phyloP scores from a whole-genome alignment of 2,888 invertebrate species.

The Chloroclysta siterata region DNA sequence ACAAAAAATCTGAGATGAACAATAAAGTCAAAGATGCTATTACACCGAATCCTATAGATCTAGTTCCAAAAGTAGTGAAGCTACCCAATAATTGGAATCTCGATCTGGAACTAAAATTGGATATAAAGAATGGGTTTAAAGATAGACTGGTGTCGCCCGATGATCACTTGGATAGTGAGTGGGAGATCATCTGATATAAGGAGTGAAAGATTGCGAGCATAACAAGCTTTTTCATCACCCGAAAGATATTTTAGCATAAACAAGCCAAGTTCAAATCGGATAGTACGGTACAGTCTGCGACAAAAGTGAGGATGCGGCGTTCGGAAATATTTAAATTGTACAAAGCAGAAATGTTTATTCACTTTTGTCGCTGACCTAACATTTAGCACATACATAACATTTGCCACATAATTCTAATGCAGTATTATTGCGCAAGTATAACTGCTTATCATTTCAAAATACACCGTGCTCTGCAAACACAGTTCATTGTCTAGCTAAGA shows the following conservation, averaged over 20 bases:
- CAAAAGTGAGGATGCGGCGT: too few relatives aligned
- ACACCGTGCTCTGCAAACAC: too few relatives aligned
- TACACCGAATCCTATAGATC: slow-evolving; percentile 48
- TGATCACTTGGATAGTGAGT: slow-evolving; percentile 72
- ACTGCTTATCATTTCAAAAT: too few relatives aligned
- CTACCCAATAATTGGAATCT: slow-evolving; percentile 86
- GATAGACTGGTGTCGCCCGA: slow-evolving; percentile 69
- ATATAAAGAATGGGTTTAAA: slow-evolving; percentile 61
- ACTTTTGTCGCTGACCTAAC: too few relatives aligned
- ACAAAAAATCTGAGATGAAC: slow-evolving; percentile 27
- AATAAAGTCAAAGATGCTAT: slow-evolving; percentile 20
- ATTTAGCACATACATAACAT: too few relatives aligned
- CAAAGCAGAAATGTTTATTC: too few relatives aligned
- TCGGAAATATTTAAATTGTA: too few relatives aligned
- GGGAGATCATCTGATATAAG: slow-evolving; percentile 75
- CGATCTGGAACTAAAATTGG: slow-evolving; percentile 74
- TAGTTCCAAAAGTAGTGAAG: slow-evolving; percentile 78
- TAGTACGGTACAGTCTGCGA: too few relatives aligned
- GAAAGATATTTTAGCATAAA: neutral
- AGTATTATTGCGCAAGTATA: too few relatives aligned
- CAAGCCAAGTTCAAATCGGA: too few relatives aligned
- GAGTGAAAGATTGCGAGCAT: neutral
- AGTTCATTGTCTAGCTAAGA: too few relatives aligned
- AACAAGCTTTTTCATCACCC: neutral
- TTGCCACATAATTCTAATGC: too few relatives aligned